Evolutionary conservation across 2,113 vertebrate genomes (phyloP), one percentile per base, ranked within the genome.

Genomic region (Amphiprion percula): DNA sequence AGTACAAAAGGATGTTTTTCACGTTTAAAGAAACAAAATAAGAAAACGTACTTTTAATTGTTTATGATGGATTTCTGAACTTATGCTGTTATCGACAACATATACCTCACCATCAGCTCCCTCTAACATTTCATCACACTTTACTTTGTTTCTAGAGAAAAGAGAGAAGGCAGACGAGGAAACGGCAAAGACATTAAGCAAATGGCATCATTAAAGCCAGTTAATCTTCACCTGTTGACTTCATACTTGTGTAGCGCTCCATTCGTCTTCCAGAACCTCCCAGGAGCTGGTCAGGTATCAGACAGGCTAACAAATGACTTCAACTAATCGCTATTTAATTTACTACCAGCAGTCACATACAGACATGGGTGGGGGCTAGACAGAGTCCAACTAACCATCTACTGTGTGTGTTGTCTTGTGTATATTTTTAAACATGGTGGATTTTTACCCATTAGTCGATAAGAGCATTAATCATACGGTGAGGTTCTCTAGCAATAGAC

Each of bases 201-300:
- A 93, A 93, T 92, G 69, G 89, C 87, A 49, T 92, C 90, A 90
- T 93, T 92, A 93, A 83, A 89, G 87, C 59, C 79, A 72, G 83
- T 93, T 90, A 69, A 92, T 92, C 89, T 92, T 90, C 89, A 92
- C 92, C 88, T 92, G 90, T 92, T 91, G 90, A 88, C 87, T 90
- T 69, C 17, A 14, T 82, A 88, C 76, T 90, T 77, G 69, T 86
- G 74, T 74, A 80, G 77, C 69, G 30, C 88, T 88, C 73, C 87
- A 90, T 93, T 88, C 59, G 50, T 93, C 92, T 92, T 90, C 72
- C 74, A 65, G 70, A 72, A 66, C 79, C 79, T 92, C 90, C 84
- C 88, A 72, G 78, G 85, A 91, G 85, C 85, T 76, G 77, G 80
- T 87, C 85, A 64, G 80, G 77, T 92, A 89, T 92, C 91, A 91